Evolutionary conservation across 1,140 invertebrate species (phyloP), one percentile per base, ranked within the genome.

Genomic region (Atta cephalotes): DNA sequence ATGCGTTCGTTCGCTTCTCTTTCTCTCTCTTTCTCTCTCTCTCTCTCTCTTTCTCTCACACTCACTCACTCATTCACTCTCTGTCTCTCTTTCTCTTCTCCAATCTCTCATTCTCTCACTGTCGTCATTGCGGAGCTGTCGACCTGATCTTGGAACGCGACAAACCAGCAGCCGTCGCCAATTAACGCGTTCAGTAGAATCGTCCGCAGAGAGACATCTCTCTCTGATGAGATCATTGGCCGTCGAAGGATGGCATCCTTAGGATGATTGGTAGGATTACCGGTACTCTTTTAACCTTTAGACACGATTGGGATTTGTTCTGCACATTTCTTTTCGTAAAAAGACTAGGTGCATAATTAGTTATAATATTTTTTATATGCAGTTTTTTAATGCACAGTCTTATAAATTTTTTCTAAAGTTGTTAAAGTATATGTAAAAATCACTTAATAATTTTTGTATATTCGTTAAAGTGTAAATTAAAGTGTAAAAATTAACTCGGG

Each of bases 1-100:
- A 89, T 87, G 84, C 72, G 78, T 77, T 63, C 77, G 31, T 70
- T n/a, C 53, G 58, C 78, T 28, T 39, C 18, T 16, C 65, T 45
- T 2, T 51, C 12, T 3, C 49, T 3, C 49, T 35, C 18, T 16
- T 51, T 45, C 49, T 51, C 12, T 3, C 49, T 3, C 31, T 31
- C 31, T 31, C 31, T 31, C 31, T 39, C 39, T 31, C 12, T 3
- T 35, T n/a, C 35, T 60, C 1, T 16, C 53, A n/a, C n/a, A n/a
- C 35, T 14, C 49, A 31, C 12, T 21, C 65, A 3, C 10, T 16
- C 21, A 14, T 28, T 35, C 45, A 0, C 6, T 39, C 6, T 7
- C 35, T 0, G 0, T 7, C 66, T 10, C 12, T 58, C 16, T 28
- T 45, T 16, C 4, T 5, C 51, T 35, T 2, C 14, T 14, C 21